Percentiles rank a stretch among this genome's conserved stretches.
Conservation (phyloP, 2,888 invertebrate genomes). For the Neuroscelio doddi region DNA sequence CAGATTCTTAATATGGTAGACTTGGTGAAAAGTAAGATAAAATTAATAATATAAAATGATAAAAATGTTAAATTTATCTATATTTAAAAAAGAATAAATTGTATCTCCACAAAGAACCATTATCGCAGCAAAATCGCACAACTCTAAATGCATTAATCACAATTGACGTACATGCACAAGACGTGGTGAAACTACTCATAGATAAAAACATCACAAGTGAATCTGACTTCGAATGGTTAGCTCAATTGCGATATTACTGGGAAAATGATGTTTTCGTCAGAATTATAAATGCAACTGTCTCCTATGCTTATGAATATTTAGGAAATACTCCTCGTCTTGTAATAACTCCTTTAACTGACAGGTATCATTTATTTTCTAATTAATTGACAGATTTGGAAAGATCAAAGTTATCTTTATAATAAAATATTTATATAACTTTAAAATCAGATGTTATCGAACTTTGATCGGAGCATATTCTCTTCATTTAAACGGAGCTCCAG, state of each 20-base stretch:
- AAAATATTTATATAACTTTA: slow-evolving; percentile 3
- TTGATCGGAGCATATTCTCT: slow-evolving; percentile 87
- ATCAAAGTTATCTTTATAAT: not conserved
- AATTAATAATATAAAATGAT: not conserved
- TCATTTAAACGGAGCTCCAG: slow-evolving; percentile 88
- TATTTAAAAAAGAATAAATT: too few species aligned
- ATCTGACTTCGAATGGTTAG: slow-evolving; percentile 88
- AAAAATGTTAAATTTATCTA: too few species aligned
- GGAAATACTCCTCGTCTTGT: slow-evolving; percentile 86
- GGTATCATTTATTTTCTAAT: slow-evolving; percentile 64
- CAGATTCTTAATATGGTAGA: slow-evolving; percentile 85
- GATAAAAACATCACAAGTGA: slow-evolving; percentile 79
- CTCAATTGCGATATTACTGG: slow-evolving; percentile 88
- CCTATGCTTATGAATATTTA: slow-evolving; percentile 88
- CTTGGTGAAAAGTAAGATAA: slow-evolving; percentile 75
- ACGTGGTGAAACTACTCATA: slow-evolving; percentile 81
- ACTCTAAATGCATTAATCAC: slow-evolving; percentile 88
- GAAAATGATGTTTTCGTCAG: slow-evolving; percentile 79
- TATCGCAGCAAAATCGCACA: slow-evolving; percentile 81
- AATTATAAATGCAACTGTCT: slow-evolving; percentile 85
- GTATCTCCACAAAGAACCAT: slow-evolving; percentile 73
- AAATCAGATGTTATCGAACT: slow-evolving; percentile 81
- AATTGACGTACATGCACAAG: slow-evolving; percentile 89
- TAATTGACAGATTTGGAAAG: not conserved
- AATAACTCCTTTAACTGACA: slow-evolving; percentile 83